These are phyloP conservation scores for Drusus annulatus DNA, from an alignment of 1,140 invertebrate genomes.

Conservation along the genomic window DNA sequence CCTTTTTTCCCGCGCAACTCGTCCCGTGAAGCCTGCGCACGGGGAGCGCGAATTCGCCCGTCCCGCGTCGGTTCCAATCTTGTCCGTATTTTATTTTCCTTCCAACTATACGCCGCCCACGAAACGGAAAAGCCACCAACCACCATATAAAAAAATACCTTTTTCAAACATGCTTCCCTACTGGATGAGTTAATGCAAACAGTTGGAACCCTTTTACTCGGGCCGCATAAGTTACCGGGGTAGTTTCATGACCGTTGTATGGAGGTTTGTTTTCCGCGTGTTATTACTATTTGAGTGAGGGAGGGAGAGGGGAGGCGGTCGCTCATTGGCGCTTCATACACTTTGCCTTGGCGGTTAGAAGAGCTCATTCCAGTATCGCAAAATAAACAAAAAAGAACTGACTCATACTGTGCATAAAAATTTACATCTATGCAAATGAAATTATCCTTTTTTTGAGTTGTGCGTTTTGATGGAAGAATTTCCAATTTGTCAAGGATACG, in stretches of 20 bases:
- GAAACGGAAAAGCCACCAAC: background rate
- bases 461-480: too few species aligned
- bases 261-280: constrained; percentile 47
- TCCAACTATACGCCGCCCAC: background rate
- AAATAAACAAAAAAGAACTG: too few species aligned
- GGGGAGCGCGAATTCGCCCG: constrained; percentile 37
- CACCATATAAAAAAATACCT: background rate
- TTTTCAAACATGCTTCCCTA: background rate
- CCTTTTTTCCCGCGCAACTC: constrained; percentile 23
- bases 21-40: constrained; percentile 41
- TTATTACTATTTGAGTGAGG: constrained; percentile 57
- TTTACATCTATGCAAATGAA: too few species aligned
- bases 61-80: constrained; percentile 56
- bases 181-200: background rate
- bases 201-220: background rate
- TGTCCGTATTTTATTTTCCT: constrained; percentile 53
- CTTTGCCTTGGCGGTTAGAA: constrained; percentile 15
- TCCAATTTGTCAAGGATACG: background rate
- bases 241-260: constrained; percentile 14
- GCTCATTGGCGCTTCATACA: constrained; percentile 54
- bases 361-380: background rate
- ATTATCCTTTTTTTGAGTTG: too few species aligned
- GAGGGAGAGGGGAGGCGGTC: constrained; percentile 34
- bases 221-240: background rate
- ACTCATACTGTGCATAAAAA: too few species aligned